Evolutionary conservation across 2,113 vertebrate genomes (phyloP).

Genomic region (Leucopsar rothschildi): DNA sequence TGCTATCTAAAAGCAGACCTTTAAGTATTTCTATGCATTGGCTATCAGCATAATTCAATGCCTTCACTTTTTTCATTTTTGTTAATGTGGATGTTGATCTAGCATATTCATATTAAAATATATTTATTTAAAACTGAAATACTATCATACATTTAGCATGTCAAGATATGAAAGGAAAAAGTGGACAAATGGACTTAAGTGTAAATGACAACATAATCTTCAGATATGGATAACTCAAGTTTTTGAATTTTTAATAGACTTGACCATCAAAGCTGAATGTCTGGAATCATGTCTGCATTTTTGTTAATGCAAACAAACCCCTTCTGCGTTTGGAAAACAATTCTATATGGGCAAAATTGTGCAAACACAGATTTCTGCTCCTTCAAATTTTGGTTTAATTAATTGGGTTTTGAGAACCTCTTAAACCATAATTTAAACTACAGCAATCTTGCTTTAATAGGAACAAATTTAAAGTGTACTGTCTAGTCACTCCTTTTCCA

Average conservation of each 20-base stretch:
- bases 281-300: neutral
- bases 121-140: neutral
- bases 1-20: neutral
- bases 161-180: neutral
- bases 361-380: constrained; percentile 19
- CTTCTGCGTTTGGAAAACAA: constrained; percentile 19
- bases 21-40: neutral
- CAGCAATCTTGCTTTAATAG: neutral
- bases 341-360: neutral
- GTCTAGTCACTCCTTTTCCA: neutral
- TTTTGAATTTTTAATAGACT: neutral
- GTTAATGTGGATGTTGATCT: neutral
- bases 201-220: neutral
- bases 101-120: neutral
- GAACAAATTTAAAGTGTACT: neutral
- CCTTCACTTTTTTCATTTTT: neutral
- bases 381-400: constrained; percentile 38
- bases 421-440: neutral
- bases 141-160: neutral
- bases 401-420: neutral
- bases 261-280: neutral
- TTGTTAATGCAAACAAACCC: constrained; percentile 27
- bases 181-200: neutral
- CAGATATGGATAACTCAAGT: neutral
- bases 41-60: neutral